phyloP scores from a whole-genome alignment of 1,140 invertebrate species.

The Pseudomyrmex dendroicus region DNA sequence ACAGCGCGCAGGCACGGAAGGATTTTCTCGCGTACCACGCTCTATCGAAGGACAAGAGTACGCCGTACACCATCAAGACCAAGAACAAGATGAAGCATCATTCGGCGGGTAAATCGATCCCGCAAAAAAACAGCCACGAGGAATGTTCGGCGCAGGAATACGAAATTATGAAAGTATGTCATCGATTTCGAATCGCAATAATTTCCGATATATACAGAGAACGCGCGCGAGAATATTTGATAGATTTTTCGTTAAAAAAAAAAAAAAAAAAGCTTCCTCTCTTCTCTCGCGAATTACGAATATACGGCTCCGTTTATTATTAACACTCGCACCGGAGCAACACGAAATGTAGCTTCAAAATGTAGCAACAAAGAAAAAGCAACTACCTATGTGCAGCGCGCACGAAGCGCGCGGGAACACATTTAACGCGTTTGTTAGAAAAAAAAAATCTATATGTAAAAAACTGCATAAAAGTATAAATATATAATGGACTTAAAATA shows the following conservation, averaged over 20 bases:
- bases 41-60: constrained; percentile 63
- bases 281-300: neutral
- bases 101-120: constrained; percentile 74
- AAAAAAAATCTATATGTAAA: too few relatives aligned
- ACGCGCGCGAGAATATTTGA: neutral
- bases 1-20: constrained; percentile 52
- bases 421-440: too few relatives aligned
- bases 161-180: constrained; percentile 89
- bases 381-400: too few relatives aligned
- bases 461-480: too few relatives aligned
- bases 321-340: neutral
- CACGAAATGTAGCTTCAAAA: neutral
- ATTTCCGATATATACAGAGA: neutral
- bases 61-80: constrained; percentile 53
- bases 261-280: too few relatives aligned
- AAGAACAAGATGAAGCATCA: constrained; percentile 74
- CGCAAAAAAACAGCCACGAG: constrained; percentile 77
- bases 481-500: too few relatives aligned
- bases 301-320: constrained; percentile 13
- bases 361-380: constrained; percentile 5
- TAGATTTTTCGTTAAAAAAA: neutral
- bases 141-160: constrained; percentile 89
- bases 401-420: too few relatives aligned
- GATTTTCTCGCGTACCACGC: constrained; percentile 49
- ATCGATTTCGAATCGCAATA: constrained; percentile 25